Base-by-base conservation (phyloP, 2,113 vertebrate species). In the Misgurnus anguillicaudatus region DNA sequence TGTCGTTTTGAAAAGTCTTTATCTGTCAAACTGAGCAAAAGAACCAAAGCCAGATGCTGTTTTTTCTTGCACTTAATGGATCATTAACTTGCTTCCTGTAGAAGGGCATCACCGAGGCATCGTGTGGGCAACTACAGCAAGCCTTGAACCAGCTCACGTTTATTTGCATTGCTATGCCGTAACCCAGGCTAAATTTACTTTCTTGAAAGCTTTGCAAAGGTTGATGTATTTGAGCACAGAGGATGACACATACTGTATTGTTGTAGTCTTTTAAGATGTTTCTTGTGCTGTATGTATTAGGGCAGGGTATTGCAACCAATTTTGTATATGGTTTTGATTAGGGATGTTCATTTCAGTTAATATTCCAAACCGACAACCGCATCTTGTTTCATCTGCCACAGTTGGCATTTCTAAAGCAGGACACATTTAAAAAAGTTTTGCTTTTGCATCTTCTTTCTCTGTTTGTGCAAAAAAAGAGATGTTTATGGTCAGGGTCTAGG, bases 111-210 rank as follows among this genome's bases (percentile, higher is more conserved):
- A 63, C 11, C 19, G 55, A 81, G 38, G n/a, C 69, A 69, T 74
- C 21, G 74, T 61, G 61, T 75, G 78, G 73, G 75, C 58, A 75
- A 65, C 60, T 83, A 61, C 39, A 80, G 48, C 75, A 16, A 51
- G 60, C 67, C 68, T 24, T 51, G 68, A 64, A 45, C 67, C 61
- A 47, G 41, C 63, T 19, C 39, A 13, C 61, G 64, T 82, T 85
- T 85, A 78, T 78, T 83, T 82, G 78, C 73, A 74, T 38, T 38
- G 65, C 51, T 55, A 38, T 71, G 42, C 78, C 65, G 17, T 68
- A 71, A 60, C 64, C 62, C 19, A 77, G 67, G 57, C 64, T 84
- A 84, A 75, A 70, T 80, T 75, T 80, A 70, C 67, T 66, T 73
- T 53, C 53, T 4, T 16, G 45, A 17, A 45, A 41, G 62, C 47